Evolutionary conservation across 2,888 invertebrate genomes (phyloP).

Genomic region (Standfussiana lucernea): DNA sequence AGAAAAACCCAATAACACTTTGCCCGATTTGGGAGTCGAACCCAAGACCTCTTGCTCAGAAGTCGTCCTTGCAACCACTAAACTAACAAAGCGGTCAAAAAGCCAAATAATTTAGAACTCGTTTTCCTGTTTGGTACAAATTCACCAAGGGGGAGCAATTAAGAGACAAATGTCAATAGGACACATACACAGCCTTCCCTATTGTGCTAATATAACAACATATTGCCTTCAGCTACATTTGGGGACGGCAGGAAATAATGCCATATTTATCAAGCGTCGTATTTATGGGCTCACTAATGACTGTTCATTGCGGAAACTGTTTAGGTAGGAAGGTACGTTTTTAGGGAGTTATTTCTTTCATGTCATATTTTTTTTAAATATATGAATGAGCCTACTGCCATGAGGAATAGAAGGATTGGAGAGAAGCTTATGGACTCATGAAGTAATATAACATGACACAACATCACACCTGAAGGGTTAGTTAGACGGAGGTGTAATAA

Average conservation of each 20-base stretch:
- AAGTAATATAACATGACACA: no score
- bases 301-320: conserved; percentile 30
- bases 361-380: not conserved
- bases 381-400: not conserved
- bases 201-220: conserved; percentile 49
- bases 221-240: conserved; percentile 45
- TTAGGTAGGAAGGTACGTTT: not conserved
- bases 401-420: not conserved
- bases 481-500: no score
- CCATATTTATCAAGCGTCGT: conserved; percentile 45
- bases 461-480: no score
- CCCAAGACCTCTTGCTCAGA: not conserved
- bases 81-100: not conserved
- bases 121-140: not conserved
- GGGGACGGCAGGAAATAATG: conserved; percentile 38
- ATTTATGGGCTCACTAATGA: conserved; percentile 42
- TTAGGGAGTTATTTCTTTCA: not conserved
- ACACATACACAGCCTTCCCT: conserved; percentile 28
- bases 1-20: not conserved
- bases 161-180: conserved; percentile 39
- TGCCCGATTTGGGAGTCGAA: not conserved
- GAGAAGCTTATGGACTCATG: no score
- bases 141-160: conserved; percentile 27
- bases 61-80: not conserved
- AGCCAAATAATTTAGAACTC: not conserved